Evolutionary conservation across 30 jellyfish, hydroid and myxozoan genomes (phyloP).

Genomic region (Aurelia aurita): DNA sequence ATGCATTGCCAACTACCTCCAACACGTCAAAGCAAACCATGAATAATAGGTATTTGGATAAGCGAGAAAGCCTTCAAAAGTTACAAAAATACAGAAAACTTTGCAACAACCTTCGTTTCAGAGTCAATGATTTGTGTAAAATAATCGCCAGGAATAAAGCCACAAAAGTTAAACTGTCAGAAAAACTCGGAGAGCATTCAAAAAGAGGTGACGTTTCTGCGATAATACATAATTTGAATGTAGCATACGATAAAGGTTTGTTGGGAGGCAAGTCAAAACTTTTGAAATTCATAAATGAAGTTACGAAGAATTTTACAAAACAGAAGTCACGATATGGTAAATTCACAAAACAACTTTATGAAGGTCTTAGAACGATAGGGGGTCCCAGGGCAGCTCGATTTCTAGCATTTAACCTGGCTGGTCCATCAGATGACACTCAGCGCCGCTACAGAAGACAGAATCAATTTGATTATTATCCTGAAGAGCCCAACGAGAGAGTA

Average conservation of each 20-base stretch:
- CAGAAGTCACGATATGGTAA: background rate
- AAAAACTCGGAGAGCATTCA: background rate
- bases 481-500: slow-evolving; percentile 19
- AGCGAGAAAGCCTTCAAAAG: background rate
- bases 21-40: too few relatives aligned
- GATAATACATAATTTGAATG: background rate
- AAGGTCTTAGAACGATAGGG: slow-evolving; percentile 14
- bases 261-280: slow-evolving; percentile 15
- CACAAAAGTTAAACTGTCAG: background rate
- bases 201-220: slow-evolving; percentile 30
- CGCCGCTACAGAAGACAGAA: slow-evolving; percentile 1
- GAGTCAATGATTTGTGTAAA: background rate
- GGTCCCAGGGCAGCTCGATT: slow-evolving; percentile 42
- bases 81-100: background rate
- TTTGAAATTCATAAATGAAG: slow-evolving; percentile 2
- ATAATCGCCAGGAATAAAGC: slow-evolving; percentile 2
- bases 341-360: slow-evolving; percentile 11
- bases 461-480: slow-evolving; percentile 13
- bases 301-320: background rate
- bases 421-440: slow-evolving; percentile 32
- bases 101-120: background rate
- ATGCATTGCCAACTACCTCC: background rate
- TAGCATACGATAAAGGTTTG: slow-evolving; percentile 12
- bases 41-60: background rate
- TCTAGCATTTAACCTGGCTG: slow-evolving; percentile 8